phyloP scores from a whole-genome alignment of 2,797 vertebrate genomes.

The Cyprinodon diabolis region DNA sequence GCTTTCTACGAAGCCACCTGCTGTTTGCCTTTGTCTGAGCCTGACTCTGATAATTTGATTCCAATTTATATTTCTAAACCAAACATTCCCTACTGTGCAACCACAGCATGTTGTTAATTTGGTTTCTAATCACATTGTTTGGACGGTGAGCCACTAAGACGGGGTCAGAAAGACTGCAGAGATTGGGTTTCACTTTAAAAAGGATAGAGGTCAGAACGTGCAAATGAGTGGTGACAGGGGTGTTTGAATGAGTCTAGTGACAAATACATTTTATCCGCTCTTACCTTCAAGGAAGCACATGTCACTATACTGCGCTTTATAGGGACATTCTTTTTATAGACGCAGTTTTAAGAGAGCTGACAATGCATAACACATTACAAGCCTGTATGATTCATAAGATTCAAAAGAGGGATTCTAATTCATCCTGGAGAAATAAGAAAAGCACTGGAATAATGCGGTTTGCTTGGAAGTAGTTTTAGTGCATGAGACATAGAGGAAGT shows the following conservation, averaged over 20 bases:
- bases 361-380: slow-evolving; percentile 62
- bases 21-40: slow-evolving; percentile 51
- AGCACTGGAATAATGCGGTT: background rate
- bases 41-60: slow-evolving; percentile 69
- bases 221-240: slow-evolving; percentile 32
- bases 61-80: slow-evolving; percentile 73
- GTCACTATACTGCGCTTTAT: slow-evolving; percentile 43
- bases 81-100: slow-evolving; percentile 66
- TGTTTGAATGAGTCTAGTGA: slow-evolving; percentile 44
- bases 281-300: slow-evolving; percentile 18
- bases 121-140: slow-evolving; percentile 75
- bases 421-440: slow-evolving; percentile 35
- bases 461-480: slow-evolving; percentile 5
- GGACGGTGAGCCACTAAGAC: slow-evolving; percentile 32
- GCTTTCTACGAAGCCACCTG: slow-evolving; percentile 32
- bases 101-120: slow-evolving; percentile 77
- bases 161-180: slow-evolving; percentile 47
- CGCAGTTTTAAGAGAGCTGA: slow-evolving; percentile 55
- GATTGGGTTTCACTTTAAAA: slow-evolving; percentile 44
- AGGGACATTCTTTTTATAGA: slow-evolving; percentile 64
- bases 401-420: slow-evolving; percentile 46
- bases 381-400: slow-evolving; percentile 49
- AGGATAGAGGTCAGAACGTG: slow-evolving; percentile 50
- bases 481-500: slow-evolving; percentile 5
- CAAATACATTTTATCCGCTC: slow-evolving; percentile 45